Evolutionary conservation across 1,140 invertebrate species (phyloP).

Genomic region (Drosophila aff.): DNA sequence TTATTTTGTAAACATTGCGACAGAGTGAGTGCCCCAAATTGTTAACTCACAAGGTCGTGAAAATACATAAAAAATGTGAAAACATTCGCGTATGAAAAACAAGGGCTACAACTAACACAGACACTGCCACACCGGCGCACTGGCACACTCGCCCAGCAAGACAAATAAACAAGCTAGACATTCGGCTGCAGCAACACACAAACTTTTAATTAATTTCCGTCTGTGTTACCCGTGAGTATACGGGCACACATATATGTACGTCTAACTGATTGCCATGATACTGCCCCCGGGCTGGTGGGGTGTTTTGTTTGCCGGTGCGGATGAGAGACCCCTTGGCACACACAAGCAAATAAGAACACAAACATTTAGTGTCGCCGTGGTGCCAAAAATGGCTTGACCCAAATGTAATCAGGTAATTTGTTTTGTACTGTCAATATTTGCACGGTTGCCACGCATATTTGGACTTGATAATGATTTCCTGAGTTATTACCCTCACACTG

Average conservation of each 20-base stretch:
- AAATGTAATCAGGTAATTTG: constrained; percentile 80
- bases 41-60: constrained; percentile 77
- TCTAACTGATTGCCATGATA: constrained; percentile 44
- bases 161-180: constrained; percentile 67
- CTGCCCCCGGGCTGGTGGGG: constrained; percentile 6
- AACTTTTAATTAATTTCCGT: constrained; percentile 80
- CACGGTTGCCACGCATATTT: constrained; percentile 56
- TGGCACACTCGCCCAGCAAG: constrained; percentile 7
- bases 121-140: constrained; percentile 7
- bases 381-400: constrained; percentile 71
- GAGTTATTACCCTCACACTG: constrained; percentile 48
- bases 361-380: constrained; percentile 64
- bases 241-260: constrained; percentile 18
- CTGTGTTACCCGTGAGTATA: constrained; percentile 61
- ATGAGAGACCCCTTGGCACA: constrained; percentile 27
- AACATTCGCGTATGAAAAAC: constrained; percentile 53
- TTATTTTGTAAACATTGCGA: constrained; percentile 81
- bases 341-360: constrained; percentile 52
- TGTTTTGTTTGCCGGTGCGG: constrained; percentile 27
- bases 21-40: constrained; percentile 74
- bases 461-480: constrained; percentile 76
- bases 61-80: constrained; percentile 49
- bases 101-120: constrained; percentile 26
- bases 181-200: constrained; percentile 54
- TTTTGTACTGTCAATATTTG: constrained; percentile 72